These are phyloP conservation scores for Misgurnus mizolepis DNA, from an alignment of 2,113 vertebrate genomes.

Conservation along the genomic window DNA sequence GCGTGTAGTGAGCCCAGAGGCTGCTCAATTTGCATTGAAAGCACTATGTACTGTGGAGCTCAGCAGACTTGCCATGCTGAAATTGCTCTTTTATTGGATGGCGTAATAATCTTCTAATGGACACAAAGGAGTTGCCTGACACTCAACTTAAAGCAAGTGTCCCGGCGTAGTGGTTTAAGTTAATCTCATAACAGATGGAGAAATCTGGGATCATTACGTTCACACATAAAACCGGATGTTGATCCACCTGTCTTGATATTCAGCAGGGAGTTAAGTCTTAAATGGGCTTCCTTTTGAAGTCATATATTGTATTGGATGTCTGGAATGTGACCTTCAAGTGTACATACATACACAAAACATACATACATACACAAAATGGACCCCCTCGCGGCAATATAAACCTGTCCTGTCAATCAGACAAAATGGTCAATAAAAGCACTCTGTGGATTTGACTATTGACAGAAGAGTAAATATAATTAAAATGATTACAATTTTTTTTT, in stretches of 20 bases:
- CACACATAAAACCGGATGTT: background rate
- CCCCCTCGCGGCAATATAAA: conserved; percentile 7
- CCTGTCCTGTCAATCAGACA: conserved; percentile 38
- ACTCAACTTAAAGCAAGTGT: conserved; percentile 47
- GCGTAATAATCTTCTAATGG: conserved; percentile 71
- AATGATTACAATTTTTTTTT: conserved; percentile 39
- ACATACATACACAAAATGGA: too few relatives aligned
- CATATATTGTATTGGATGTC: background rate
- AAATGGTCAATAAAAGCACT: conserved; percentile 48
- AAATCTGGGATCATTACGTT: too few relatives aligned
- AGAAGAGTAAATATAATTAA: conserved; percentile 30
- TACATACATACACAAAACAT: too few relatives aligned
- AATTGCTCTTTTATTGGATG: conserved; percentile 66
- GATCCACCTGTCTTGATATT: conserved; percentile 3
- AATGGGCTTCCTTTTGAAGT: background rate
- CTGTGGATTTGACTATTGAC: conserved; percentile 26
- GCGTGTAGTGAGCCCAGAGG: conserved; percentile 51
- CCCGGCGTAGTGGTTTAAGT: background rate
- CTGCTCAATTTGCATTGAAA: conserved; percentile 68
- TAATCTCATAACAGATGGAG: too few relatives aligned
- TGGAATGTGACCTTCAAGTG: too few relatives aligned
- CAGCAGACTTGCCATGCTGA: conserved; percentile 72
- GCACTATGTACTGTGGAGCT: conserved; percentile 67
- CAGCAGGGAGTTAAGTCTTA: background rate
- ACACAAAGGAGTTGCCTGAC: conserved; percentile 68